Conservation (phyloP, 2,797 vertebrate species). For the Centroberyx gerrardi region DNA sequence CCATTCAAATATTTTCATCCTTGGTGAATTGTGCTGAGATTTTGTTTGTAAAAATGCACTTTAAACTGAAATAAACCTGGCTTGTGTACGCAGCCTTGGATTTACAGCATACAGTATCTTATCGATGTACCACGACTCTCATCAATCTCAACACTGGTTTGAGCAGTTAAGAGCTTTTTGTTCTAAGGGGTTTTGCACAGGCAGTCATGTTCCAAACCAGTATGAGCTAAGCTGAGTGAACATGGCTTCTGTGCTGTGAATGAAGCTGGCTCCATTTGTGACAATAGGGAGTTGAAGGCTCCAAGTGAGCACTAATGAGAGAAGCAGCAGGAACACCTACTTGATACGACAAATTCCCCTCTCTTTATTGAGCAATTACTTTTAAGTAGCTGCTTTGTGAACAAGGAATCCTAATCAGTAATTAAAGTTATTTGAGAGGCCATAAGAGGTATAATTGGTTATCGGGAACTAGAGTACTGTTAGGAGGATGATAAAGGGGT, state of each 20-base stretch:
- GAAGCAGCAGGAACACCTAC: conserved; percentile 94
- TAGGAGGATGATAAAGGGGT: conserved; percentile 88
- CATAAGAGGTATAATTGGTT: conserved; percentile 92
- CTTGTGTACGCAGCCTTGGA: not conserved
- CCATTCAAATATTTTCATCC: too few relatives aligned
- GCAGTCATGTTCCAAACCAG: conserved; percentile 44
- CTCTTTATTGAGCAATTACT: conserved; percentile 97
- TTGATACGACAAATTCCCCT: conserved; percentile 94
- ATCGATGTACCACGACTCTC: not conserved
- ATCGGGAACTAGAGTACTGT: conserved; percentile 90
- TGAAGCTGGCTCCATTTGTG: conserved; percentile 82
- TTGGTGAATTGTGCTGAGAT: too few relatives aligned
- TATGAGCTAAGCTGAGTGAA: conserved; percentile 45
- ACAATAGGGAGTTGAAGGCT: conserved; percentile 74
- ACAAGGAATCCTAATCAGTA: conserved; percentile 96
- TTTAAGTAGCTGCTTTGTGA: conserved; percentile 93
- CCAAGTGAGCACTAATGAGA: conserved; percentile 83
- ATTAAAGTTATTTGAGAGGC: conserved; percentile 94
- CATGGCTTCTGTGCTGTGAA: conserved; percentile 81
- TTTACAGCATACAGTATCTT: not conserved
- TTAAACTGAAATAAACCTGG: not conserved
- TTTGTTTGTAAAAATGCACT: not conserved
- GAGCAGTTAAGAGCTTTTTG: conserved; percentile 17
- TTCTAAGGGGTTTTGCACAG: conserved; percentile 20
- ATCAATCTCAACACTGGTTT: not conserved